A percentile compares a stretch with the other conserved stretches of the same genome.
Conservation (phyloP, 1,140 invertebrate genomes). For the Berghia stephanieae region DNA sequence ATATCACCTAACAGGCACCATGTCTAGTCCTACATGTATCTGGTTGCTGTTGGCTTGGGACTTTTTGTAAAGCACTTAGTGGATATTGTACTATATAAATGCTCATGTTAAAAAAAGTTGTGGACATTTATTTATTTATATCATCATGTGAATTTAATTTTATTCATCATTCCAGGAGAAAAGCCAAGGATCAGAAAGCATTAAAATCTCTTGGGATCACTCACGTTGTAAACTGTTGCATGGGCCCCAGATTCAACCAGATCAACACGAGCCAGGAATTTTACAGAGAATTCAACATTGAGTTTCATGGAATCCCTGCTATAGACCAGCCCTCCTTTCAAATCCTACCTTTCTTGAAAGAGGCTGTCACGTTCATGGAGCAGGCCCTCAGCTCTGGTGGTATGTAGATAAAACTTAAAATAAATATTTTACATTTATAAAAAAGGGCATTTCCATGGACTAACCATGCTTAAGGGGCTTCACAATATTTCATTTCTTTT, state of each 20-base stretch:
- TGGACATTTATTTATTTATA: neutral
- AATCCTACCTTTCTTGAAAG: slow-evolving; percentile 81
- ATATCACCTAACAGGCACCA: too few relatives aligned
- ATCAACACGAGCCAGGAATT: slow-evolving; percentile 68
- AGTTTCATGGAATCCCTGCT: slow-evolving; percentile 82
- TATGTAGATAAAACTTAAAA: slow-evolving; percentile 31
- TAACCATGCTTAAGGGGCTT: neutral
- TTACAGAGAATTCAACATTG: slow-evolving; percentile 77
- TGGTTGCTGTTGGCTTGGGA: too few relatives aligned
- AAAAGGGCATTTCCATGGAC: neutral
- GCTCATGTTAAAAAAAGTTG: neutral
- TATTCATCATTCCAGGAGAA: slow-evolving; percentile 52
- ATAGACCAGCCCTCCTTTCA: slow-evolving; percentile 80
- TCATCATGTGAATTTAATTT: neutral
- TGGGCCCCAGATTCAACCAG: slow-evolving; percentile 60
- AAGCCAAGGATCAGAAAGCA: slow-evolving; percentile 61
- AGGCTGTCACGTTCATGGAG: slow-evolving; percentile 82
- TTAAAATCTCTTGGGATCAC: slow-evolving; percentile 62
- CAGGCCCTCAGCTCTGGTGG: slow-evolving; percentile 73
- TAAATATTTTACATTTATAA: neutral
- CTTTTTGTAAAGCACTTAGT: too few relatives aligned
- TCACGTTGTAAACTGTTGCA: slow-evolving; percentile 67
- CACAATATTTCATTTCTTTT: neutral
- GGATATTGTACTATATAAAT: neutral
- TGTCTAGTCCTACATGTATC: too few relatives aligned